These are phyloP conservation scores for Hypselothyrea guttata DNA, from an alignment of 2,888 invertebrate species.

Conservation along the genomic window DNA sequence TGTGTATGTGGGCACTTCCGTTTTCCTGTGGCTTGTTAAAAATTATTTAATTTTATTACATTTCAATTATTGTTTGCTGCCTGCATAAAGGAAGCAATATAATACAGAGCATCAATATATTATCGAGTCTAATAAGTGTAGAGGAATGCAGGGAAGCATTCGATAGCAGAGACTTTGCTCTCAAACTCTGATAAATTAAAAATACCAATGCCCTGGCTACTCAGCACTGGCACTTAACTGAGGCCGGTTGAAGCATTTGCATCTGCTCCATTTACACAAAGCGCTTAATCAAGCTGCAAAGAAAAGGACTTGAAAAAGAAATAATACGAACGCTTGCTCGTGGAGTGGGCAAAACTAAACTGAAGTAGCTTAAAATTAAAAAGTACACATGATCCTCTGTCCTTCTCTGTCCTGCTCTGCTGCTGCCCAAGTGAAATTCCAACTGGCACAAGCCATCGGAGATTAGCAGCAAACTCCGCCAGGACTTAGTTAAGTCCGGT, in stretches of 20 bases:
- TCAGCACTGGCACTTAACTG: conserved; percentile 35
- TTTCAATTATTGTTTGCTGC: conserved; percentile 65
- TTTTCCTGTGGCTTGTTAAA: conserved; percentile 74
- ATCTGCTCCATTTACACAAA: conserved; percentile 76
- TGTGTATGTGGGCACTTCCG: conserved; percentile 48
- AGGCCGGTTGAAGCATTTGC: conserved; percentile 42
- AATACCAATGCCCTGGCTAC: conserved; percentile 61
- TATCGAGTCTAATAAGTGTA: background rate
- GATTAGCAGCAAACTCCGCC: conserved; percentile 50
- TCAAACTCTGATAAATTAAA: conserved; percentile 58
- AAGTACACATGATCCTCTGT: conserved; percentile 76
- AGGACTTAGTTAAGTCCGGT: conserved; percentile 8
- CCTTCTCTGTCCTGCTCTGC: too few relatives aligned
- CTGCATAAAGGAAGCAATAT: conserved; percentile 31
- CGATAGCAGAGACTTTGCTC: conserved; percentile 1
- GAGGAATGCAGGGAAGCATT: background rate
- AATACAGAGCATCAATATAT: conserved; percentile 32
- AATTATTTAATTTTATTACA: conserved; percentile 71
- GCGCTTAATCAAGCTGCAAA: conserved; percentile 77
- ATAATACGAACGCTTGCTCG: conserved; percentile 35
- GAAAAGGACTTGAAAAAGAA: conserved; percentile 59
- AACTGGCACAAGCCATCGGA: conserved; percentile 43
- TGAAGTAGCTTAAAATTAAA: conserved; percentile 76
- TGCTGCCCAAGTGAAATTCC: conserved; percentile 61
- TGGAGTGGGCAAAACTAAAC: conserved; percentile 65